A percentile compares a stretch with the other conserved stretches of the same genome.
These are phyloP conservation scores for Laothoe populi DNA, from an alignment of 2,888 invertebrate species.

Conservation along the genomic window DNA sequence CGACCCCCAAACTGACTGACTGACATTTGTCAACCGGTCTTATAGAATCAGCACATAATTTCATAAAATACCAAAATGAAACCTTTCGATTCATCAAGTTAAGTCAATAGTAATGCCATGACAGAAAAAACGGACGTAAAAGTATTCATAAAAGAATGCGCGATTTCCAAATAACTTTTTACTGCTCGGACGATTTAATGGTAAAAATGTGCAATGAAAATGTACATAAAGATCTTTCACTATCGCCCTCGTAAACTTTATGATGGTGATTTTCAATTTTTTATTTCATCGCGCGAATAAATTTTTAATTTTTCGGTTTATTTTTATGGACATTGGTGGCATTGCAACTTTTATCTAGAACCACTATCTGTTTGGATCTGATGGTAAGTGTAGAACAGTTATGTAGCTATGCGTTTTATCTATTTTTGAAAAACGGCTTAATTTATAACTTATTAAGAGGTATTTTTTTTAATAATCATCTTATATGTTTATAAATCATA, in stretches of 20 bases:
- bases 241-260: constrained; percentile 23
- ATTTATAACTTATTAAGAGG: no score
- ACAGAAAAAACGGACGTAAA: constrained; percentile 3
- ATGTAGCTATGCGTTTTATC: no score
- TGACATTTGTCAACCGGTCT: no score
- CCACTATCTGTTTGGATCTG: no score
- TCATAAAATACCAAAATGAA: no score
- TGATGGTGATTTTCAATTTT: constrained; percentile 15
- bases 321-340: not conserved
- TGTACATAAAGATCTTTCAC: constrained; percentile 23
- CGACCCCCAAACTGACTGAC: no score
- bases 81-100: not conserved
- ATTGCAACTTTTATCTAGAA: not conserved
- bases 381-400: no score
- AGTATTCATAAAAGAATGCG: constrained; percentile 13
- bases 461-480: no score
- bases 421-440: no score
- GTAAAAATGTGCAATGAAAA: constrained; percentile 23
- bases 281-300: constrained; percentile 19
- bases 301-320: constrained; percentile 13
- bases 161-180: constrained; percentile 22
- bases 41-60: no score
- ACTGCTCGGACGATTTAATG: constrained; percentile 17
- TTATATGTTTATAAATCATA: no score
- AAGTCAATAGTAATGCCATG: constrained; percentile 5